These are phyloP conservation scores for Diadophis punctatus DNA, from an alignment of 2,113 vertebrate genomes.

Conservation along the genomic window DNA sequence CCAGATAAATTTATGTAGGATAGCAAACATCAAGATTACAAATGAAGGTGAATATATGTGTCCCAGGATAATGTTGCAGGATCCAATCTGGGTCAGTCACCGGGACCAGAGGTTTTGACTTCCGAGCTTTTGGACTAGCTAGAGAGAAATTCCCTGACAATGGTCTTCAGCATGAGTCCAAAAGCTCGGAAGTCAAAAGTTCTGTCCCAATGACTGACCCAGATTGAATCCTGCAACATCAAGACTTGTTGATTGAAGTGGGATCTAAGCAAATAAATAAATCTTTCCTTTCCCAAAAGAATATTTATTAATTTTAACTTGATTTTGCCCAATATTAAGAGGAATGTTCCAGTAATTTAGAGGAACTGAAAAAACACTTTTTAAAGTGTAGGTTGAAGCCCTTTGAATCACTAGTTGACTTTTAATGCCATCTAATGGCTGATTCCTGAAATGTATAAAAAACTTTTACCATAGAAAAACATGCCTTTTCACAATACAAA, in stretches of 20 bases:
- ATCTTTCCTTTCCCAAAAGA: not conserved
- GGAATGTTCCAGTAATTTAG: not conserved
- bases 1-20: not conserved
- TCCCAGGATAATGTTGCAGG: not conserved
- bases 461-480: not conserved
- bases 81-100: not conserved
- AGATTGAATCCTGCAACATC: not conserved
- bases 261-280: not conserved
- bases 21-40: not conserved
- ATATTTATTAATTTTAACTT: not conserved
- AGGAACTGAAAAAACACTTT: not conserved
- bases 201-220: not conserved
- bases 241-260: not conserved
- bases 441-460: slow-evolving; percentile 17
- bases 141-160: not conserved
- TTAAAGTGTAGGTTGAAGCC: not conserved
- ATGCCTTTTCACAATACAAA: not conserved
- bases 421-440: slow-evolving; percentile 62
- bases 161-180: not conserved
- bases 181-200: not conserved
- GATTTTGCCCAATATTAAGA: not conserved
- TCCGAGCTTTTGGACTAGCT: not conserved
- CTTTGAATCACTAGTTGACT: slow-evolving; percentile 18
- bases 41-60: not conserved
- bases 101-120: not conserved